Evolutionary conservation across 2,797 vertebrate species (phyloP), one percentile per base, ranked within the genome.

Genomic region (Trachurus trachurus): DNA sequence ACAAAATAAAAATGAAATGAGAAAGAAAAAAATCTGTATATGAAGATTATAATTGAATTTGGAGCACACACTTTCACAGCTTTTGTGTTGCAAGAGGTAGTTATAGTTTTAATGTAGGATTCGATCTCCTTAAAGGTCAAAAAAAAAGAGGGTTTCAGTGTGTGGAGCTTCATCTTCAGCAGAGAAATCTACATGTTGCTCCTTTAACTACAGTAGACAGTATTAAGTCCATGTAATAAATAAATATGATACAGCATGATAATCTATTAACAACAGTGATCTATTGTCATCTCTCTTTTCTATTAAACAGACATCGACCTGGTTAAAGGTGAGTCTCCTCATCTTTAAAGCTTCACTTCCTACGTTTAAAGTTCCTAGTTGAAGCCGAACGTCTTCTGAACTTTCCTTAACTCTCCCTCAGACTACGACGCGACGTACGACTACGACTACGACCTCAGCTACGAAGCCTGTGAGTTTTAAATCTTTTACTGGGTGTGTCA

Each of bases 371-470:
- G 26, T 5, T 19, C 12, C 0, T 66, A 37, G 0, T 9, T 53
- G 5, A 44, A 76, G 19, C n/a, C 44, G 39, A 70, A 17, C 26
- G 0, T 11, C 2, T 31, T 3, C 31, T 79, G 1, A 71, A 6
- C 6, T 34, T 34, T 34, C 5, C 31, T 34, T 34, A 5, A 34
- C 31, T 73, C 9, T 85, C 87, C 88, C 44, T 5, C 81, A 96
- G 95, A 95, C 61, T 94, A 92, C 42, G 95, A 95, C 15, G 83
- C 90, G 50, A 92, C 93, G 8, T 93, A 94, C 40, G 94, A 95
- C 68, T 94, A 95, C 1, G 93, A 95, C 85, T 94, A 94, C 13
- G 90, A 95, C 49, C 90, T 93, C 75, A 89, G 68, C 90, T 94
- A 91, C 45, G 90, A 92, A 0, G 50, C 88, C 15, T 94, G 95